A percentile compares a stretch with the other conserved stretches of the same genome.
Evolutionary conservation across 2,113 vertebrate species (phyloP).

Genomic region (Clarias macrocephalus): DNA sequence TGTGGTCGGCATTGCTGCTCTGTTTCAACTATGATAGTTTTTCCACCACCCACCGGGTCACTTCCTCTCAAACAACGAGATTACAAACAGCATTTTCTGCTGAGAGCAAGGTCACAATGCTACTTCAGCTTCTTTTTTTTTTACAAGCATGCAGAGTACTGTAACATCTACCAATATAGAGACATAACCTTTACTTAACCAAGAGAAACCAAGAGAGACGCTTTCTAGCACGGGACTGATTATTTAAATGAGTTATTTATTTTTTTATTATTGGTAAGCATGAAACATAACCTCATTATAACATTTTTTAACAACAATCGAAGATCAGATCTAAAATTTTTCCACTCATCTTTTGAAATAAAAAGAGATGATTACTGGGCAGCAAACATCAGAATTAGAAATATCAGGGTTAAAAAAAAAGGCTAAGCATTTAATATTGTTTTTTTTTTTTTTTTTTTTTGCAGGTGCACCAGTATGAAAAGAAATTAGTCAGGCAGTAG

Average conservation of each 20-base stretch:
- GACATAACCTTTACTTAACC: neutral
- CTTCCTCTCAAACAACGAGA: conserved; percentile 26
- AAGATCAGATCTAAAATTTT: neutral
- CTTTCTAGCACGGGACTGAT: neutral
- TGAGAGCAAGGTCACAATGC: no score
- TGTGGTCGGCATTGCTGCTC: conserved; percentile 15
- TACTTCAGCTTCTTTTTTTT: neutral
- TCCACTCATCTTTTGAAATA: neutral
- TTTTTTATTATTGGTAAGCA: neutral
- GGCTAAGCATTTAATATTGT: neutral
- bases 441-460: no score
- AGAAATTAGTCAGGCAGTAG: no score
- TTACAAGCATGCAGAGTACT: neutral
- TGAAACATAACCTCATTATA: neutral
- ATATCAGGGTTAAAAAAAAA: neutral
- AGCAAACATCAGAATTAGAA: neutral
- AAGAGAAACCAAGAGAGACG: neutral
- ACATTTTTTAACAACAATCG: neutral
- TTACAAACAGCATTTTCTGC: neutral
- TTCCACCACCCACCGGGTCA: neutral
- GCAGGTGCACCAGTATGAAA: neutral
- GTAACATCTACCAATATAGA: neutral
- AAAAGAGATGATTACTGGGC: neutral
- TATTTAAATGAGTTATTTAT: neutral
- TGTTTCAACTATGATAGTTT: neutral